Base-by-base conservation (phyloP, 2,113 vertebrate species). In the Piprites chloris region DNA sequence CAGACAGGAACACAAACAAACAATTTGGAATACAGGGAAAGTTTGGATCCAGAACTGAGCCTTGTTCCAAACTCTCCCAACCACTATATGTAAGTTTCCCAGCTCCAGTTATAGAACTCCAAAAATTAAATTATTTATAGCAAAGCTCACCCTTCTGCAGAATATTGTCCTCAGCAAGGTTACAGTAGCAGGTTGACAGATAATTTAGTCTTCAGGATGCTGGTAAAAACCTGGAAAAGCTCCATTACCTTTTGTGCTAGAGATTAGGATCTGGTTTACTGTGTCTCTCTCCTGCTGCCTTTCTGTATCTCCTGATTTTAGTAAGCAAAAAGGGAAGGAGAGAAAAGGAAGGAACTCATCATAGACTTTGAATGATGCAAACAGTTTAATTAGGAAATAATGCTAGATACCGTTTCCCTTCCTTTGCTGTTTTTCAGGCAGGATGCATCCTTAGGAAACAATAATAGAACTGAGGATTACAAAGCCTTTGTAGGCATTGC, bases 371-470 rank as follows among this genome's bases (percentile, higher is more conserved):
- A 87, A 92, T 89, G 87, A 85, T 97, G 84, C 95, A 96, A 97
- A 90, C 79, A 89, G 84, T 96, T 93, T 96, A 96, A 97, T 97
- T 95, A 95, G 93, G 93, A 96, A 97, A 94, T 87, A 96, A 96
- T 96, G 96, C 53, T 94, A 85, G 92, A 69, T 95, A 94, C 87
- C 3, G 28, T 89, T 96, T 95, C 88, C 90, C 89, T 96, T 96
- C 94, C 95, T 96, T 91, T 96, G 94, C 87, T 96, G 80, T 97
- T 97, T 93, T 96, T 73, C 94, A 94, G 86, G 96, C 96, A 95
- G 96, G 96, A 97, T 96, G 94, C 89, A 73, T 94, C 93, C 95
- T 95, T 97, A 93, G 95, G 96, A 97, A 97, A 97, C 92, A 92
- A 79, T 94, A 94, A 97, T 76, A 85, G 94, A 85, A 39, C 73